Evolutionary conservation across 2,888 invertebrate species (phyloP).

Genomic region (Sinodicranocentrus sp.): DNA sequence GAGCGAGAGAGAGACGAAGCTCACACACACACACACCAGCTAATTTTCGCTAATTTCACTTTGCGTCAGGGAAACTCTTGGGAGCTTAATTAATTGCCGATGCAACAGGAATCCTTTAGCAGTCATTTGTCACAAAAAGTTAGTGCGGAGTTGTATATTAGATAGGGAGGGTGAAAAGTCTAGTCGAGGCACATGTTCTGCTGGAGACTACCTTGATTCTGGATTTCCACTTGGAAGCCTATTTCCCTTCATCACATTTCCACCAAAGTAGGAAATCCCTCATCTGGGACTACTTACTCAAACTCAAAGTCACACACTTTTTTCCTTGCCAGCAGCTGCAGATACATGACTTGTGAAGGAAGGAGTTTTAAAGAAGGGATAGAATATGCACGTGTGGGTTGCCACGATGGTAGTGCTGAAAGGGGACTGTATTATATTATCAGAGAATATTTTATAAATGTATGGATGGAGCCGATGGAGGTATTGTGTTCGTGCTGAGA

Average conservation of each 20-base stretch:
- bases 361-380: too few relatives aligned
- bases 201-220: background rate
- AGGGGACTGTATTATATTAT: too few relatives aligned
- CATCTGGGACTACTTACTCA: constrained; percentile 38
- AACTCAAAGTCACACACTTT: constrained; percentile 32
- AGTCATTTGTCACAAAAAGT: constrained; percentile 63
- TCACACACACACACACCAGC: constrained; percentile 39
- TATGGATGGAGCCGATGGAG: too few relatives aligned
- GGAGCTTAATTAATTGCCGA: constrained; percentile 66
- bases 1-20: constrained; percentile 2
- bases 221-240: background rate
- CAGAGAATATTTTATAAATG: too few relatives aligned
- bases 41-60: constrained; percentile 69
- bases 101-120: constrained; percentile 65
- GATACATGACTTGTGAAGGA: too few relatives aligned
- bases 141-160: background rate
- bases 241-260: constrained; percentile 32
- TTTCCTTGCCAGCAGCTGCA: constrained; percentile 1
- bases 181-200: background rate
- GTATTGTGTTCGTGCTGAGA: too few relatives aligned
- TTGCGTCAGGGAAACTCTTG: constrained; percentile 57
- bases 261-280: constrained; percentile 9
- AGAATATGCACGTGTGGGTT: too few relatives aligned
- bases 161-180: constrained; percentile 5
- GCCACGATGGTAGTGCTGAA: too few relatives aligned